Evolutionary conservation across 2,797 vertebrate genomes (phyloP).

Genomic region (Pseudochirops cupreus): DNA sequence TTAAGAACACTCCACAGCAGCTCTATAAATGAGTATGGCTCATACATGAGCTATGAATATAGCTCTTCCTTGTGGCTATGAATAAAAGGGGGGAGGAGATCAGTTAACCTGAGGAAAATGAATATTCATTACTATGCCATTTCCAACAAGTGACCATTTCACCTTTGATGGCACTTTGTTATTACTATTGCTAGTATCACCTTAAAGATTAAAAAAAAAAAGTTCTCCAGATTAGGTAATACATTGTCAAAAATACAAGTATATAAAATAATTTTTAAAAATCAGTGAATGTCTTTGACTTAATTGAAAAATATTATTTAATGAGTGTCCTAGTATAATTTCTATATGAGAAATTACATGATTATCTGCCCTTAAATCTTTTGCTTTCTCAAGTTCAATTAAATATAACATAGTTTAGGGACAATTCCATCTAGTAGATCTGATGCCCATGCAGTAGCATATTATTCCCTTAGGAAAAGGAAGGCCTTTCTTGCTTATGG

Average conservation of each 20-base stretch:
- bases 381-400: not conserved
- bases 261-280: not conserved
- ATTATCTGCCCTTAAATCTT: not conserved
- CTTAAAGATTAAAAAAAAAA: not conserved
- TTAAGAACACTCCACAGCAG: not conserved
- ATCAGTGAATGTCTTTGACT: not conserved
- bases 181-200: not conserved
- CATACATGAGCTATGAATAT: not conserved
- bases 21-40: not conserved
- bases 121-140: not conserved
- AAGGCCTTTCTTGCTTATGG: not conserved
- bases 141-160: not conserved
- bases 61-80: not conserved
- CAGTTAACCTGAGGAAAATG: not conserved
- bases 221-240: not conserved
- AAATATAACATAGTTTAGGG: not conserved
- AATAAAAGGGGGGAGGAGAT: not conserved
- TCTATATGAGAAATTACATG: not conserved
- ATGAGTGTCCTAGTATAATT: not conserved
- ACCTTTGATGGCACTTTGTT: not conserved
- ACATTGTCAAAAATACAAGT: not conserved
- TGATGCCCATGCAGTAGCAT: not conserved
- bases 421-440: not conserved
- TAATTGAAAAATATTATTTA: not conserved
- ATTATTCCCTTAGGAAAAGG: conserved; percentile 3